These are phyloP conservation scores for Ammospiza maritima DNA, from an alignment of 2,797 vertebrate genomes.

Conservation along the genomic window DNA sequence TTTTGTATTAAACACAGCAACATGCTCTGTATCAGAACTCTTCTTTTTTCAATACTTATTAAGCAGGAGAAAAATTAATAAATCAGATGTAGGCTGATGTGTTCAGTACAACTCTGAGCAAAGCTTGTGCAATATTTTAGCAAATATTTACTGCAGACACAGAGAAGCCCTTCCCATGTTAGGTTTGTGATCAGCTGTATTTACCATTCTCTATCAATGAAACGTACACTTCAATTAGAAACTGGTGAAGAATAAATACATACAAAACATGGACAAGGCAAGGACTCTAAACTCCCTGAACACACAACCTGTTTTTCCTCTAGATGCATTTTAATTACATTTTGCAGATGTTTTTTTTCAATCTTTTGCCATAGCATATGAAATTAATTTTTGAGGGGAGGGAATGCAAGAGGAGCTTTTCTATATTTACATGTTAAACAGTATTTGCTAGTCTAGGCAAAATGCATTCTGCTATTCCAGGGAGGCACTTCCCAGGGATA, in stretches of 20 bases:
- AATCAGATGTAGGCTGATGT: neutral
- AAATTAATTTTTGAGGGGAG: slow-evolving; percentile 57
- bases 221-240: neutral
- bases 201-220: neutral
- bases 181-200: neutral
- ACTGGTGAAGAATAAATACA: slow-evolving; percentile 1
- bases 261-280: slow-evolving; percentile 38
- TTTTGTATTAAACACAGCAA: neutral
- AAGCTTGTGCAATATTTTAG: neutral
- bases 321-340: slow-evolving; percentile 62
- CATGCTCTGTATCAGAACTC: neutral
- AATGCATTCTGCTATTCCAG: neutral
- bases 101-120: neutral
- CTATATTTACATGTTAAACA: slow-evolving; percentile 60
- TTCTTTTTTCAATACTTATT: neutral
- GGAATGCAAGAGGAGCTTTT: slow-evolving; percentile 10
- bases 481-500: slow-evolving; percentile 13
- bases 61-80: neutral
- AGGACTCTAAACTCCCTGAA: slow-evolving; percentile 34
- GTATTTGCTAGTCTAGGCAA: slow-evolving; percentile 38
- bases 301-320: slow-evolving; percentile 48
- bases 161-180: neutral
- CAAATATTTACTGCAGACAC: neutral
- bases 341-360: slow-evolving; percentile 67
- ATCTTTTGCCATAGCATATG: slow-evolving; percentile 60